A percentile compares a stretch with the other conserved stretches of the same genome.
These are phyloP conservation scores for Perithous albicinctus DNA, from an alignment of 2,888 invertebrate species.

Conservation along the genomic window DNA sequence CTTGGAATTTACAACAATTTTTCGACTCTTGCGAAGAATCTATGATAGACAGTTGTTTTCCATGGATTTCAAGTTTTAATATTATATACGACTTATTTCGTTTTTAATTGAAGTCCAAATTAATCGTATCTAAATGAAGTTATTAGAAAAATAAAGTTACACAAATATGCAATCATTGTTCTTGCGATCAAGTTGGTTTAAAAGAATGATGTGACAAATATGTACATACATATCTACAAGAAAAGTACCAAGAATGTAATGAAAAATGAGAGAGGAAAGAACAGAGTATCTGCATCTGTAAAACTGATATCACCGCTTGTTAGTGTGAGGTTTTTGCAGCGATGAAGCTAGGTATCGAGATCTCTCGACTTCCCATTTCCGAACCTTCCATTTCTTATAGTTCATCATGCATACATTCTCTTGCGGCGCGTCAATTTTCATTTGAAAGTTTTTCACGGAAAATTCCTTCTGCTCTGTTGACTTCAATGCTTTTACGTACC, in stretches of 20 bases:
- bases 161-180: no score
- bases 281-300: background rate
- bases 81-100: no score
- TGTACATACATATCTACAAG: no score
- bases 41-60: no score
- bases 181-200: no score
- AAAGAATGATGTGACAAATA: no score
- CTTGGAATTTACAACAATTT: no score
- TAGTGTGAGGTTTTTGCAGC: slow-evolving; percentile 52
- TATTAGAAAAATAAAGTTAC: no score
- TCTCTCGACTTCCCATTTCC: slow-evolving; percentile 37
- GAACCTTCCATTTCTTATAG: slow-evolving; percentile 24
- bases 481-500: slow-evolving; percentile 17
- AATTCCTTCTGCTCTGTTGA: background rate
- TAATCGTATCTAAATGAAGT: no score
- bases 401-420: slow-evolving; percentile 60
- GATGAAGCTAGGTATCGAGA: slow-evolving; percentile 55
- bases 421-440: slow-evolving; percentile 69
- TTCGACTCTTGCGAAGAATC: no score
- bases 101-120: no score
- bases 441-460: slow-evolving; percentile 68
- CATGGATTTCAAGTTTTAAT: no score
- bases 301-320: slow-evolving; percentile 40
- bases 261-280: background rate
- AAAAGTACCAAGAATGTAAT: background rate